Evolutionary conservation across 2,797 vertebrate species (phyloP).

Genomic region (Oryzias dopingdopingensis): DNA sequence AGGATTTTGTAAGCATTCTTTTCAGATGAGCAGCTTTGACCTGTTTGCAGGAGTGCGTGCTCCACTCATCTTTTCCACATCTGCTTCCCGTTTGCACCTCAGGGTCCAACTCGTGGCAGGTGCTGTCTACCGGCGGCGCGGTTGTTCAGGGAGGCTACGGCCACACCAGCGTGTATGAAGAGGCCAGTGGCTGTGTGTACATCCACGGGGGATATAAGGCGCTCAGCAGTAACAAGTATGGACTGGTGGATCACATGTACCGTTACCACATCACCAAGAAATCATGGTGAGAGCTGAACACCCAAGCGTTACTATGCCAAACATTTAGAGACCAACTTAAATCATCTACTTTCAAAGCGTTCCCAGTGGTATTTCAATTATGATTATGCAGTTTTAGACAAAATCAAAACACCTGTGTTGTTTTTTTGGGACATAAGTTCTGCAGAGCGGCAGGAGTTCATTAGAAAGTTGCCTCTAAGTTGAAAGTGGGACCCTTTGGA

Average conservation of each 20-base stretch:
- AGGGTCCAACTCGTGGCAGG: slow-evolving; percentile 92
- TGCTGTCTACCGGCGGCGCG: slow-evolving; percentile 86
- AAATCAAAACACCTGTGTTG: too few relatives aligned
- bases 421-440: too few relatives aligned
- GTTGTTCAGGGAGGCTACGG: slow-evolving; percentile 93
- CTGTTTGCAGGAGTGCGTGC: background rate
- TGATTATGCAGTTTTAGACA: too few relatives aligned
- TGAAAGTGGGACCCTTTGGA: too few relatives aligned
- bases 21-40: slow-evolving; percentile 18
- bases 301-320: too few relatives aligned
- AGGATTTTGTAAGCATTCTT: background rate
- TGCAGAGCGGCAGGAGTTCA: too few relatives aligned
- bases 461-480: too few relatives aligned
- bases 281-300: slow-evolving; percentile 80
- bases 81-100: slow-evolving; percentile 3
- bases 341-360: too few relatives aligned
- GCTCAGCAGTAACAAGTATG: slow-evolving; percentile 89
- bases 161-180: slow-evolving; percentile 89
- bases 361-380: too few relatives aligned
- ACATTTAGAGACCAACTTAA: too few relatives aligned
- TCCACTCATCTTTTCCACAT: slow-evolving; percentile 31
- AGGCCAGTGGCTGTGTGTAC: slow-evolving; percentile 83
- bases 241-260: slow-evolving; percentile 93
- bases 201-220: slow-evolving; percentile 94
- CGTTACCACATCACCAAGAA: slow-evolving; percentile 85